Evolutionary conservation across 1,140 invertebrate genomes (phyloP), one percentile per base, ranked within the genome.

Genomic region (Hermatobates lingyangjiaoensis): DNA sequence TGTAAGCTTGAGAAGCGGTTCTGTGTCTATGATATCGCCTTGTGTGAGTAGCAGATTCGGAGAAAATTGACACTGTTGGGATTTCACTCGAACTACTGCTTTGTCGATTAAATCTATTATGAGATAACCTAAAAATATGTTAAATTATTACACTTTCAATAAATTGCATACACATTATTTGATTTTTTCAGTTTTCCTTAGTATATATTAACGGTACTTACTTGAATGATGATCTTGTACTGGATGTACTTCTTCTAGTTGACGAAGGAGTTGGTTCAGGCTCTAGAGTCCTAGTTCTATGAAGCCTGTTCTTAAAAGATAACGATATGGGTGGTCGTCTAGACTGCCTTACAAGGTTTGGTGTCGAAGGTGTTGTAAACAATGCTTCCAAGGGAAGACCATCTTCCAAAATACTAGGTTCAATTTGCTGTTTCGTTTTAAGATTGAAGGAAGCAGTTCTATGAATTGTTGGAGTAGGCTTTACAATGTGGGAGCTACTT

Each of bases 31-130:
- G 59, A 30, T 42, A 69, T 2, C 70, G 60, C 50, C 68, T 68
- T 18, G 71, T 61, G 25, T 71, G 59, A 44, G 65, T 55, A 28
- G 61, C 38, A 56, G 69, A 63, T 64, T 78, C 75, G 66, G 73
- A 76, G 68, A 74, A 74, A 66, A 76, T 71, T 68, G 74, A 75
- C 45, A 74, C 71, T 59, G 74, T 74, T 58, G 73, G 68, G 56
- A 74, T 61, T 66, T 74, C 69, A 42, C 61, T 66, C 24, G 57
- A 58, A 54, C 66, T 66, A 57, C 24, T 27, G 3, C 63, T 59
- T 48, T 68, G 62, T 54, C 69, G 64, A 53, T 64, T 65, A 62
- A 66, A 72, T 53, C 69, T 65, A 63, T 70, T 71, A 66, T 56
- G 52, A 23, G 57, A 55, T 42, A 55, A 54, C 39, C 53, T 56